phyloP scores from a whole-genome alignment of 2,113 vertebrate species.

The Otus sunia region DNA sequence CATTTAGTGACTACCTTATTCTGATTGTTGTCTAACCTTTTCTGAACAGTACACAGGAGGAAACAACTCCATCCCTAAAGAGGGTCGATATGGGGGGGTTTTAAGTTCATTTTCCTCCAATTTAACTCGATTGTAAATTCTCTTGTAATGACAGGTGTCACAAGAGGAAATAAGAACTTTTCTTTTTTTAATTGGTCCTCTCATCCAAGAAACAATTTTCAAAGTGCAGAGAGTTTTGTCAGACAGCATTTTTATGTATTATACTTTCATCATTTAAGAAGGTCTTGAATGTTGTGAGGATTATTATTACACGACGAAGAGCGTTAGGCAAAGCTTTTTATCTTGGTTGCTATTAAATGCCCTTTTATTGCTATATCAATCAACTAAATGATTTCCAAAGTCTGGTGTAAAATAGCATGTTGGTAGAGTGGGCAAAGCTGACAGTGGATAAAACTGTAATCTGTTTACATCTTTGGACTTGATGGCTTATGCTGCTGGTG shows the following conservation, averaged over 20 bases:
- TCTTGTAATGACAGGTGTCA: background rate
- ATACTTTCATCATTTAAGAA: constrained; percentile 29
- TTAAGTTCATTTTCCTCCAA: background rate
- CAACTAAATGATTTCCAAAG: constrained; percentile 70
- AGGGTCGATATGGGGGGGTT: accelerated
- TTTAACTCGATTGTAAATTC: background rate
- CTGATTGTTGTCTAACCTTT: background rate
- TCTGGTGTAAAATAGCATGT: constrained; percentile 52
- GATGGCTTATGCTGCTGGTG: constrained; percentile 33
- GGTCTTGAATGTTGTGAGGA: constrained; percentile 23
- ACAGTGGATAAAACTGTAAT: constrained; percentile 53
- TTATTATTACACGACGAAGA: constrained; percentile 43
- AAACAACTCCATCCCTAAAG: background rate
- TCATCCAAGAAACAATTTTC: background rate
- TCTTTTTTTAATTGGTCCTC: background rate
- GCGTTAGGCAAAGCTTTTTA: constrained; percentile 65
- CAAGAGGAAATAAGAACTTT: background rate
- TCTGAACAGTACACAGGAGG: background rate
- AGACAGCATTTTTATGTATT: constrained; percentile 20
- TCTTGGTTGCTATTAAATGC: constrained; percentile 65
- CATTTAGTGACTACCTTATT: background rate
- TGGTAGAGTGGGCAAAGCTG: constrained; percentile 29
- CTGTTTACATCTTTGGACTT: constrained; percentile 52
- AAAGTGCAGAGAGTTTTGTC: background rate
- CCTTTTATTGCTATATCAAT: constrained; percentile 74